Conservation (phyloP, 2,797 vertebrate species). For the Trematomus bernacchii region DNA sequence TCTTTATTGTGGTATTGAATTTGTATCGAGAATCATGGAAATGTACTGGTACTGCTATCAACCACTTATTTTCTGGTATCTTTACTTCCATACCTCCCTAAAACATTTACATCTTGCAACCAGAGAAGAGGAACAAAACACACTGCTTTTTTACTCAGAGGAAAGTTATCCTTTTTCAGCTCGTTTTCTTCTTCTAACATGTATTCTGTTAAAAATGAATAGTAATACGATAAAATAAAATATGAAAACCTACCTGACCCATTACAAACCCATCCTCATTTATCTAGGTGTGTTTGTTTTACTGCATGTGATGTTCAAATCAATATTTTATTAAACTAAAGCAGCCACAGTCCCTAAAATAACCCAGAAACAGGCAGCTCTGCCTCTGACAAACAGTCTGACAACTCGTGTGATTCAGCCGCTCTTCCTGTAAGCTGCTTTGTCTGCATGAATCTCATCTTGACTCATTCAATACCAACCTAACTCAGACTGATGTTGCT, state of each 20-base stretch:
- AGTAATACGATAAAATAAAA: slow-evolving; percentile 1
- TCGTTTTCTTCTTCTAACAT: background rate
- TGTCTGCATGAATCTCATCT: slow-evolving; percentile 53
- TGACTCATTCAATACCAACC: slow-evolving; percentile 31
- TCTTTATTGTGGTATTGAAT: too few relatives aligned
- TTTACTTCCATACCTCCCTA: background rate
- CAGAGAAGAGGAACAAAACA: background rate
- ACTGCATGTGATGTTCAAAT: slow-evolving; percentile 28
- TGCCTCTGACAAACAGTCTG: slow-evolving; percentile 41
- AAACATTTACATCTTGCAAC: slow-evolving; percentile 1
- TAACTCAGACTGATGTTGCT: slow-evolving; percentile 16
- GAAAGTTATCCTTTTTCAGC: background rate
- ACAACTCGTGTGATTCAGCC: slow-evolving; percentile 57
- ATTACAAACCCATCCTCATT: background rate
- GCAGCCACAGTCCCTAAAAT: slow-evolving; percentile 38
- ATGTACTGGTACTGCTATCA: too few relatives aligned
- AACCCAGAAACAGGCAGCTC: slow-evolving; percentile 36
- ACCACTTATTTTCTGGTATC: too few relatives aligned
- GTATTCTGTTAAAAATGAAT: background rate
- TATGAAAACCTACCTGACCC: background rate
- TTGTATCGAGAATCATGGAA: too few relatives aligned
- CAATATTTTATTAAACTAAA: slow-evolving; percentile 29
- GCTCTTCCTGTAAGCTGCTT: slow-evolving; percentile 41
- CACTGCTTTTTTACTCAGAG: too few relatives aligned
- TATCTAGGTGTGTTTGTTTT: slow-evolving; percentile 5